Evolutionary conservation across 2,888 invertebrate genomes (phyloP).

Genomic region (Meiosimyza platycephala): DNA sequence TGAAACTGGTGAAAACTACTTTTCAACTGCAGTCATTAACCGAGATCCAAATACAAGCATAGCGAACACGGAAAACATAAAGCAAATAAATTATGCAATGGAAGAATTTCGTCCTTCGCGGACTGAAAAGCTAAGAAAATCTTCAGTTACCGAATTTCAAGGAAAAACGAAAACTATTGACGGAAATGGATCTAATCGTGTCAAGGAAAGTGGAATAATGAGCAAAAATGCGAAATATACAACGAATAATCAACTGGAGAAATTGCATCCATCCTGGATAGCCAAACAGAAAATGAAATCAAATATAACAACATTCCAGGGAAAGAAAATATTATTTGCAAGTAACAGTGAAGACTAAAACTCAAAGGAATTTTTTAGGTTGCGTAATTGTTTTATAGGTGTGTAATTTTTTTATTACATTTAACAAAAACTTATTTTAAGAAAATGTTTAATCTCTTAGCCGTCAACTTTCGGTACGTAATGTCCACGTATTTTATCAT

Average conservation of each 20-base stretch:
- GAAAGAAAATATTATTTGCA: constrained; percentile 64
- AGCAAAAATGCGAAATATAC: not conserved
- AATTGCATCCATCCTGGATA: constrained; percentile 65
- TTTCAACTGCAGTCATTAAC: constrained; percentile 57
- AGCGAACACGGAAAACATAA: constrained; percentile 34
- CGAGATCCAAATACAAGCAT: not conserved
- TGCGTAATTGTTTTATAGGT: not conserved
- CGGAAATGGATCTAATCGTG: constrained; percentile 45
- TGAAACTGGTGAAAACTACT: constrained; percentile 60
- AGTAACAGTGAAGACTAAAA: constrained; percentile 46
- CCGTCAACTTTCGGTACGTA: constrained; percentile 67
- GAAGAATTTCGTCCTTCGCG: constrained; percentile 61
- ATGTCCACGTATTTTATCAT: constrained; percentile 74
- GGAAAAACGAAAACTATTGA: constrained; percentile 63
- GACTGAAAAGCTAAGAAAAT: constrained; percentile 62
- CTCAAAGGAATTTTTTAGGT: not conserved
- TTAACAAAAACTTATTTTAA: constrained; percentile 34
- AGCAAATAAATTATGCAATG: not conserved
- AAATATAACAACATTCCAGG: constrained; percentile 59
- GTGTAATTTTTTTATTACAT: constrained; percentile 28
- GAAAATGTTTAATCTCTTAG: constrained; percentile 43
- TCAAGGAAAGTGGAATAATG: not conserved
- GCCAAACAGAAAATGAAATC: constrained; percentile 65
- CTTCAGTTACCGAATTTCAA: constrained; percentile 54
- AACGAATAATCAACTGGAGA: constrained; percentile 1